phyloP scores from a whole-genome alignment of 2,113 vertebrate genomes.

The Galeopterus variegatus region DNA sequence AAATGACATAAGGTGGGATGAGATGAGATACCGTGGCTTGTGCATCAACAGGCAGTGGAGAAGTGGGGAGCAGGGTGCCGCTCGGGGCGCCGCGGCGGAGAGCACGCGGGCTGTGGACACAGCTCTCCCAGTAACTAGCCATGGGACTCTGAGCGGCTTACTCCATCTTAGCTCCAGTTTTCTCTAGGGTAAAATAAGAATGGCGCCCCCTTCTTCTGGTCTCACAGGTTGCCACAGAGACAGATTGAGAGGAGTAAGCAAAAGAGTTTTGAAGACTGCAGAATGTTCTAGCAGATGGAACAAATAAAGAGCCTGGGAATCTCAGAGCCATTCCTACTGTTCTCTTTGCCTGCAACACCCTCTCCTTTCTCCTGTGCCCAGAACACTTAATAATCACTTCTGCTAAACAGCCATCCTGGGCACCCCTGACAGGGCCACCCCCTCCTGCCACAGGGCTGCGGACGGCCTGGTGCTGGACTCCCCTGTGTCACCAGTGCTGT shows the following conservation, averaged over 20 bases:
- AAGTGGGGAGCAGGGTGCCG: accelerated
- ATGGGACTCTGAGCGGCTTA: accelerated
- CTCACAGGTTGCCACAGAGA: background rate
- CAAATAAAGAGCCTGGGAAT: background rate
- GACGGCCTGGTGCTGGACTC: accelerated
- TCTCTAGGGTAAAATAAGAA: background rate
- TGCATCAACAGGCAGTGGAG: accelerated
- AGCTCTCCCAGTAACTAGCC: no score
- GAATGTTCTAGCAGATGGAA: background rate
- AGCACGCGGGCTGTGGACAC: accelerated
- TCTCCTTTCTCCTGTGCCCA: background rate
- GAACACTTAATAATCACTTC: background rate
- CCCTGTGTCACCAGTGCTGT: accelerated
- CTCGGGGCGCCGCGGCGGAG: accelerated
- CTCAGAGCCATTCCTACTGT: accelerated
- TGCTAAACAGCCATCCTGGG: background rate
- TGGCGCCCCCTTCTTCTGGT: background rate
- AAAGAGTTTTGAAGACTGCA: background rate
- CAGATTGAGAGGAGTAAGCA: accelerated
- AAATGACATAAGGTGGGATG: no score
- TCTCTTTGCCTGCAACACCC: background rate
- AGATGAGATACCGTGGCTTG: accelerated
- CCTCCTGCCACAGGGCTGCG: background rate
- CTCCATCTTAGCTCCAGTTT: background rate
- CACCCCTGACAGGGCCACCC: accelerated